These are phyloP conservation scores for Drosophila athabasca DNA, from an alignment of 1,140 invertebrate species.

Conservation along the genomic window DNA sequence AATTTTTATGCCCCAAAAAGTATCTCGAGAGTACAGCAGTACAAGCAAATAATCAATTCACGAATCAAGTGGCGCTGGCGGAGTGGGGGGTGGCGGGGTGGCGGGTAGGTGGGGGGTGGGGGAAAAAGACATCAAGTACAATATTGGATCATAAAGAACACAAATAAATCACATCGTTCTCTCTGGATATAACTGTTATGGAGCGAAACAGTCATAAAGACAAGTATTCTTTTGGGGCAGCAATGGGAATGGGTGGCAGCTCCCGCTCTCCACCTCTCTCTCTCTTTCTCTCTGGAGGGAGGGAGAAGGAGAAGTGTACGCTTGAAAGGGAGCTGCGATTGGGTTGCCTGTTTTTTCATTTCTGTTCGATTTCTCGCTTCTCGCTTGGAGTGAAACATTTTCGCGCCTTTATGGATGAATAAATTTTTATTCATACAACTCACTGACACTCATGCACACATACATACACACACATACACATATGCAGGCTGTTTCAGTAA, in stretches of 20 bases:
- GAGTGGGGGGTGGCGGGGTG: too few species aligned
- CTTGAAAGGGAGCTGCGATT: not conserved
- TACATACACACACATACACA: not conserved
- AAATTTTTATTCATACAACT: constrained; percentile 66
- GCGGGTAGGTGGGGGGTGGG: not conserved
- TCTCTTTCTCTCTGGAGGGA: not conserved
- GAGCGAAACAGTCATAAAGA: constrained; percentile 57
- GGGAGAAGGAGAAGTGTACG: too few species aligned
- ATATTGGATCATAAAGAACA: constrained; percentile 73
- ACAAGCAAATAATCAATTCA: constrained; percentile 70
- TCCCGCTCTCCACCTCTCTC: too few species aligned
- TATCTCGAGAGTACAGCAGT: constrained; percentile 51
- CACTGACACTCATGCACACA: constrained; percentile 12
- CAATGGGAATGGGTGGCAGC: too few species aligned
- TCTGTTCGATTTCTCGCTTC: too few species aligned
- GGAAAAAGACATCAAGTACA: constrained; percentile 47
- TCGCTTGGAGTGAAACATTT: constrained; percentile 45
- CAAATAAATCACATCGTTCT: constrained; percentile 71
- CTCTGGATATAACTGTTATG: constrained; percentile 49
- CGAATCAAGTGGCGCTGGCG: constrained; percentile 13
- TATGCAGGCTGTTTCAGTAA: constrained; percentile 43
- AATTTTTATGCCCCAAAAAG: constrained; percentile 57
- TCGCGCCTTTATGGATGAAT: constrained; percentile 70
- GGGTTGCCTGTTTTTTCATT: too few species aligned
- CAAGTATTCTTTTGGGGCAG: constrained; percentile 25